Percentiles rank a stretch among this genome's conserved stretches.
These are phyloP conservation scores for Osmerus mordax DNA, from an alignment of 2,113 vertebrate genomes.

Conservation along the genomic window DNA sequence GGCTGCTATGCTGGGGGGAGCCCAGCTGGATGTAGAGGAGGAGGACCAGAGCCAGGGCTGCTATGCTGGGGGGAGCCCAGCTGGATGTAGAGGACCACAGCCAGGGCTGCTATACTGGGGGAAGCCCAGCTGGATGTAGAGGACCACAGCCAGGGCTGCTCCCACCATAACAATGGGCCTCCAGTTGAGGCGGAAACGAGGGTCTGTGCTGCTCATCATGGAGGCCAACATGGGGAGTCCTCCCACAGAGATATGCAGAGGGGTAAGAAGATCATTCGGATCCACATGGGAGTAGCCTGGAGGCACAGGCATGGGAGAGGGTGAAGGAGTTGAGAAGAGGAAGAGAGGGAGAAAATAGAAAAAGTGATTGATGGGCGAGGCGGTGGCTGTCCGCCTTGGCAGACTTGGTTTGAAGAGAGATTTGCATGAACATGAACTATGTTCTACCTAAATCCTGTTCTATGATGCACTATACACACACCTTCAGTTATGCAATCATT, in stretches of 20 bases:
- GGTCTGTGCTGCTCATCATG: slow-evolving; percentile 85
- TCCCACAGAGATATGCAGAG: slow-evolving; percentile 83
- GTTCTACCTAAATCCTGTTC: too few relatives aligned
- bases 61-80: slow-evolving; percentile 70
- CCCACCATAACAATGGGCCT: slow-evolving; percentile 76
- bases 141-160: slow-evolving; percentile 58
- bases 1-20: slow-evolving; percentile 77
- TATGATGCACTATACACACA: too few relatives aligned
- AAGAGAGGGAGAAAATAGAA: slow-evolving; percentile 2
- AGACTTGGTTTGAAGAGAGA: too few relatives aligned
- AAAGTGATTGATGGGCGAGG: slow-evolving; percentile 53
- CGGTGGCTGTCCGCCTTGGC: too few relatives aligned
- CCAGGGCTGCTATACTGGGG: slow-evolving; percentile 4
- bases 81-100: slow-evolving; percentile 22
- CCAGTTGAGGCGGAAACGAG: slow-evolving; percentile 91
- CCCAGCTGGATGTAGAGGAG: too few relatives aligned
- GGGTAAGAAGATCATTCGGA: slow-evolving; percentile 83
- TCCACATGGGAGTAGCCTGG: slow-evolving; percentile 62
- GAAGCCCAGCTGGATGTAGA: slow-evolving; percentile 75
- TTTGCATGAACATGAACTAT: too few relatives aligned
- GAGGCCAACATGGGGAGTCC: slow-evolving; percentile 86
- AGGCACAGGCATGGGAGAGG: slow-evolving; percentile 71
- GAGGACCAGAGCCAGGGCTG: too few relatives aligned
- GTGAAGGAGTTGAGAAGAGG: slow-evolving; percentile 42
- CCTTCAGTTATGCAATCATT: too few relatives aligned